phyloP scores from a whole-genome alignment of 2,888 invertebrate species.

The Blera fallax region DNA sequence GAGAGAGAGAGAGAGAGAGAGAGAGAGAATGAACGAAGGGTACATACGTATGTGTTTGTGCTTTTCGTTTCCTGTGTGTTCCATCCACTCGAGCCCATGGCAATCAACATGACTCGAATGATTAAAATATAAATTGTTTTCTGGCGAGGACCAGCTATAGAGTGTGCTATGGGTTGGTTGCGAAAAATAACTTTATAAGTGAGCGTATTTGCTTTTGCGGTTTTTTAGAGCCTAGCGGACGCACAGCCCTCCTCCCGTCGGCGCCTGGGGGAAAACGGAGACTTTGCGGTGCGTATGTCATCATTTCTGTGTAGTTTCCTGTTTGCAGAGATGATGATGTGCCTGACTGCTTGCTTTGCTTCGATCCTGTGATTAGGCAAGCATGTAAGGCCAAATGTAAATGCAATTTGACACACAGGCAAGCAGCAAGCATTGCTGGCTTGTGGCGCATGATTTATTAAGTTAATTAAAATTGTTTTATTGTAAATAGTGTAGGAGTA shows the following conservation, averaged over 20 bases:
- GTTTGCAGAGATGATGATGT: conserved; percentile 46
- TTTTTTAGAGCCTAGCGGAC: not conserved
- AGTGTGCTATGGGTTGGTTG: not conserved
- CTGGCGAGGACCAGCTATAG: conserved; percentile 17
- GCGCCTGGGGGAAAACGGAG: not conserved
- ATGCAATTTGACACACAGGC: conserved; percentile 52
- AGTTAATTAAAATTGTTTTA: conserved; percentile 69
- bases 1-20: conserved; percentile 12
- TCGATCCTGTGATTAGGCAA: conserved; percentile 38
- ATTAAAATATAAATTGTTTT: conserved; percentile 71
- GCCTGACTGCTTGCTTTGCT: not conserved
- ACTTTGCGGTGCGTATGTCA: conserved; percentile 38
- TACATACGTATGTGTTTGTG: not conserved
- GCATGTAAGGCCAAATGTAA: conserved; percentile 35
- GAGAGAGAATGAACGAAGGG: not conserved
- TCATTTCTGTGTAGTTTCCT: conserved; percentile 32
- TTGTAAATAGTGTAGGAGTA: conserved; percentile 56
- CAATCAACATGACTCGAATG: conserved; percentile 70
- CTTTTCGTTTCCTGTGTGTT: conserved; percentile 13
- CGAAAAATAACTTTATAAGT: conserved; percentile 59
- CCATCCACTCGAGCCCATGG: conserved; percentile 56
- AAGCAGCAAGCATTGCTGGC: conserved; percentile 4
- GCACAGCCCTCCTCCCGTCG: not conserved
- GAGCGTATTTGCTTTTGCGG: conserved; percentile 47
- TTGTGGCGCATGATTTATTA: conserved; percentile 65